phyloP scores from a whole-genome alignment of 2,113 vertebrate species.

The Dendropsophus ebraccatus region DNA sequence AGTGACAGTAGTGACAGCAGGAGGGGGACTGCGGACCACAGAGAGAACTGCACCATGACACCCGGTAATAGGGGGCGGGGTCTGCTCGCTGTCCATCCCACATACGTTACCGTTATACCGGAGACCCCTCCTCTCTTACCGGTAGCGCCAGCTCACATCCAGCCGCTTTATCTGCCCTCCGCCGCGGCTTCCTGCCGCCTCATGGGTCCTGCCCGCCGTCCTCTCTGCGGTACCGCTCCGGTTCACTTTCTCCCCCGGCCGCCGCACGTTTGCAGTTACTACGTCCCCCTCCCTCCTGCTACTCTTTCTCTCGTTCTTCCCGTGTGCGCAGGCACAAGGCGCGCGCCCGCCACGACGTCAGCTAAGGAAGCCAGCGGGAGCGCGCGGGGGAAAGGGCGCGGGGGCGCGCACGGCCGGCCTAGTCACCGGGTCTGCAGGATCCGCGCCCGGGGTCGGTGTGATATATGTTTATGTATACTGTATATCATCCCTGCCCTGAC shows the following conservation, averaged over 20 bases:
- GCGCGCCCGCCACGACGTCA: constrained; percentile 26
- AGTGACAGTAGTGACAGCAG: constrained; percentile 21
- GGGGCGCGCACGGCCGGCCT: constrained; percentile 17
- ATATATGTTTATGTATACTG: too few species aligned
- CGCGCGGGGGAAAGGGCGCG: neutral
- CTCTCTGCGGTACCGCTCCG: neutral
- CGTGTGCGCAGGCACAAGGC: constrained; percentile 14
- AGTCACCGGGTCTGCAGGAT: neutral
- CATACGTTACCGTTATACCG: constrained; percentile 18
- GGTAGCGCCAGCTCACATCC: neutral
- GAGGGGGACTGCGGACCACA: neutral
- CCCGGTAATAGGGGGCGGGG: neutral
- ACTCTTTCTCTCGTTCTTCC: constrained; percentile 35
- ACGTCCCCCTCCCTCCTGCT: constrained; percentile 9
- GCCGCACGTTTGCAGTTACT: constrained; percentile 30
- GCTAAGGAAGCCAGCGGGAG: constrained; percentile 20
- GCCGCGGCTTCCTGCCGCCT: neutral
- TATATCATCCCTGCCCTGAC: too few species aligned
- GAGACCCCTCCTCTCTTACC: constrained; percentile 25
- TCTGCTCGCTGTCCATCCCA: neutral
- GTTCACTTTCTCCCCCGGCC: constrained; percentile 19
- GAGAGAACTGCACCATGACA: constrained; percentile 17
- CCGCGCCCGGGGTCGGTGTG: too few species aligned
- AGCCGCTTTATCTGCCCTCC: neutral
- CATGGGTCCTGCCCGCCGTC: neutral